Evolutionary conservation across 1,140 invertebrate genomes (phyloP).

Genomic region (Drosophila busckii): DNA sequence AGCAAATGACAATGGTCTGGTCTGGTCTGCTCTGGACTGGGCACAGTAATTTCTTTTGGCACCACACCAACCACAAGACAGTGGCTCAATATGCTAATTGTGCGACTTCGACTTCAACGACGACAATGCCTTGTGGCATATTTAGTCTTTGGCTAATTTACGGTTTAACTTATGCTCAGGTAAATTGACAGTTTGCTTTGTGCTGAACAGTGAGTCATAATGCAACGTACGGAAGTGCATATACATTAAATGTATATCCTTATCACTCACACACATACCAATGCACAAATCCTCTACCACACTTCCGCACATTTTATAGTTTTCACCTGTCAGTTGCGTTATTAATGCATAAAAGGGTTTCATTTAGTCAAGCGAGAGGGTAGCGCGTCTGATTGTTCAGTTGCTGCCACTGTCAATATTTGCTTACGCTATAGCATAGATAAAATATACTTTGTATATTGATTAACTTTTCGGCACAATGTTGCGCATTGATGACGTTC

Average conservation of each 20-base stretch:
- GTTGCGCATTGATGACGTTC: no score
- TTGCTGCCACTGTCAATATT: constrained; percentile 45
- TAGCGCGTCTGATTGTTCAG: constrained; percentile 24
- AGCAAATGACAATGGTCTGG: constrained; percentile 39
- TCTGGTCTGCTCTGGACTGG: constrained; percentile 20
- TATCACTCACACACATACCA: constrained; percentile 14
- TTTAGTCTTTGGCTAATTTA: constrained; percentile 52
- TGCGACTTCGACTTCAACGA: constrained; percentile 35
- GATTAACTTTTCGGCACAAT: no score
- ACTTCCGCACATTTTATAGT: constrained; percentile 47
- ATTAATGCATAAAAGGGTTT: constrained; percentile 51
- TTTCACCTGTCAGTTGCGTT: constrained; percentile 56
- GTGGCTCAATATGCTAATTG: constrained; percentile 69
- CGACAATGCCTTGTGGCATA: constrained; percentile 19
- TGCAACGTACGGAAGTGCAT: constrained; percentile 33
- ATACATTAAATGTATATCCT: constrained; percentile 22
- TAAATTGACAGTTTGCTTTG: constrained; percentile 35
- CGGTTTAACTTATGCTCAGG: constrained; percentile 34
- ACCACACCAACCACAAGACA: constrained; percentile 19
- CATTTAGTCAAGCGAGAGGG: constrained; percentile 24
- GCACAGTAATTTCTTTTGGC: constrained; percentile 1
- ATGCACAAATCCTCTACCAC: constrained; percentile 25
- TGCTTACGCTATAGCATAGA: no score
- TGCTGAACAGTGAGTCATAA: constrained; percentile 28
- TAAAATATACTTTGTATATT: no score